These are phyloP conservation scores for Cantharis rustica DNA, from an alignment of 2,888 invertebrate genomes.

Conservation along the genomic window DNA sequence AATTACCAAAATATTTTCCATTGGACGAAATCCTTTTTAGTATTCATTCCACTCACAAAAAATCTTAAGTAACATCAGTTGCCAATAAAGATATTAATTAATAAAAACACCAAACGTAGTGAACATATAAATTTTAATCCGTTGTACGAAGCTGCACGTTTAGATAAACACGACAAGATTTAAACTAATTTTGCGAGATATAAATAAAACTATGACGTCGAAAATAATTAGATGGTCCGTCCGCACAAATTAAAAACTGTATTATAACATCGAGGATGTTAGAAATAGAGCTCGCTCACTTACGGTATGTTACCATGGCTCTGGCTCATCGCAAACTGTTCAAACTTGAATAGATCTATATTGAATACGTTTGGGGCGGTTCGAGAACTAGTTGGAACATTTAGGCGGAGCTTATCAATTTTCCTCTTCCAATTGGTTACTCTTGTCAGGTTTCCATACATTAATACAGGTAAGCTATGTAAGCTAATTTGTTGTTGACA, in stretches of 20 bases:
- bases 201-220: background rate
- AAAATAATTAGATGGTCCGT: background rate
- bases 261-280: background rate
- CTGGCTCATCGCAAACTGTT: slow-evolving; percentile 36
- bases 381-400: slow-evolving; percentile 43
- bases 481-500: slow-evolving; percentile 38
- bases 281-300: background rate
- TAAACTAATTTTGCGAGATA: background rate
- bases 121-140: background rate
- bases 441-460: slow-evolving; percentile 30
- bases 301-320: slow-evolving; percentile 25
- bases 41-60: background rate
- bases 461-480: slow-evolving; percentile 36
- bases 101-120: background rate
- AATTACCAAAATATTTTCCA: background rate
- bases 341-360: slow-evolving; percentile 43
- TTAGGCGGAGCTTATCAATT: slow-evolving; percentile 40
- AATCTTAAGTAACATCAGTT: background rate
- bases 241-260: background rate
- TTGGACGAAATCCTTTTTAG: background rate
- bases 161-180: background rate
- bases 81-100: background rate
- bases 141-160: background rate
- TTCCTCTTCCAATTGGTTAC: slow-evolving; percentile 37
- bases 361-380: slow-evolving; percentile 45